phyloP scores from a whole-genome alignment of 2,797 vertebrate genomes.

The Syngnathus rostellatus region DNA sequence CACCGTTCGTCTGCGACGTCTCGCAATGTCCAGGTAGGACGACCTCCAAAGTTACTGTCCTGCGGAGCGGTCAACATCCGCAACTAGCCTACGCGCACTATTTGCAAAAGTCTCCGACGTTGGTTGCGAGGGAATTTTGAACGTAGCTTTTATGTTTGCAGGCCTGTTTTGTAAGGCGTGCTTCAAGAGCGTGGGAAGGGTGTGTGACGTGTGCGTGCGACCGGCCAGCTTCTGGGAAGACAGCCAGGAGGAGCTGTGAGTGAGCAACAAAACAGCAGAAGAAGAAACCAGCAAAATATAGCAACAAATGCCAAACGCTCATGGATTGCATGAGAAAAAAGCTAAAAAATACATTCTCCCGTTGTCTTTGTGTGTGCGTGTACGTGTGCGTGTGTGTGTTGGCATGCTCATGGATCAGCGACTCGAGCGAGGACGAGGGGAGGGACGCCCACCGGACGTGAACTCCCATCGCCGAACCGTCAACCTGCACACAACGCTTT shows the following conservation, averaged over 20 bases:
- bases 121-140: no score
- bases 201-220: background rate
- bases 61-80: no score
- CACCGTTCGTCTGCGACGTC: background rate
- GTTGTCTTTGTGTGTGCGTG: no score
- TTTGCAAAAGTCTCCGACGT: no score
- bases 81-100: no score
- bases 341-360: no score
- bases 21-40: background rate
- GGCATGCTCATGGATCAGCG: background rate
- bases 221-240: background rate
- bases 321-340: no score
- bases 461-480: background rate
- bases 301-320: no score
- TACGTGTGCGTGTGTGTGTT: no score
- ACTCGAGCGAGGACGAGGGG: background rate
- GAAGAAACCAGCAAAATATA: background rate
- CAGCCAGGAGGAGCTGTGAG: conserved; percentile 4
- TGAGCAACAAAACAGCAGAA: background rate
- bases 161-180: background rate
- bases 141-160: background rate
- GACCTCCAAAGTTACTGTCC: no score
- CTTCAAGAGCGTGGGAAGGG: background rate
- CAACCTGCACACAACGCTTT: background rate
- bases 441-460: no score